These are phyloP conservation scores for Schizothorax lantsangensis DNA, from an alignment of 2,797 vertebrate genomes.

Conservation along the genomic window DNA sequence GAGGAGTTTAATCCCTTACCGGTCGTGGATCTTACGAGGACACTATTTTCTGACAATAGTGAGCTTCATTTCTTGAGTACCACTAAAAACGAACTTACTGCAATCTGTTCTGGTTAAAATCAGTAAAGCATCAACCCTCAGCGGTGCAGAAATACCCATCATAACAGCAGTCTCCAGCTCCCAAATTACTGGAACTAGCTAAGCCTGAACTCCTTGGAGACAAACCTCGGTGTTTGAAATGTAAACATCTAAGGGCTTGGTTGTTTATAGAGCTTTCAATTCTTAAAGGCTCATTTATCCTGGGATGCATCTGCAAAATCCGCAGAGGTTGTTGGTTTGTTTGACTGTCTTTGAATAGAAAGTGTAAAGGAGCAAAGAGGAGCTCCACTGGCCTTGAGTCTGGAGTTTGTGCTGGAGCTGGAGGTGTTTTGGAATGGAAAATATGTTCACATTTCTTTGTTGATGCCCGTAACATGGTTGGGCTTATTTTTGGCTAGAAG, in stretches of 20 bases:
- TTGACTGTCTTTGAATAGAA: conserved; percentile 53
- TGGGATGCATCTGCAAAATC: conserved; percentile 53
- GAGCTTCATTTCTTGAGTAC: conserved; percentile 27
- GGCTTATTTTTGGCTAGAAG: conserved; percentile 17
- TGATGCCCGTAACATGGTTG: not conserved
- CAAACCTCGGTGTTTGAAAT: conserved; percentile 57
- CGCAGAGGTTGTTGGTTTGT: conserved; percentile 49
- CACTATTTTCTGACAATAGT: conserved; percentile 26
- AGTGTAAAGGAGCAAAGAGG: conserved; percentile 48
- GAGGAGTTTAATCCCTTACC: conserved; percentile 23
- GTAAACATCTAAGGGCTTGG: conserved; percentile 61
- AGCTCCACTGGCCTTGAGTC: conserved; percentile 27
- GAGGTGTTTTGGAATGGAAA: conserved; percentile 24
- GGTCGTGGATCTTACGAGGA: conserved; percentile 13
- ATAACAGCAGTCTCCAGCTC: conserved; percentile 32
- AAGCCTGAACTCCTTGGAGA: conserved; percentile 52
- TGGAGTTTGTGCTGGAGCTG: conserved; percentile 38
- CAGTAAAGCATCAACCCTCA: conserved; percentile 41
- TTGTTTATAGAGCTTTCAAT: conserved; percentile 57
- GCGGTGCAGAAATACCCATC: conserved; percentile 29
- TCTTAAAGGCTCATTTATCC: conserved; percentile 59
- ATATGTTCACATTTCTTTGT: conserved; percentile 10
- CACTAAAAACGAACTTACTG: conserved; percentile 22
- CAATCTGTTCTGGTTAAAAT: conserved; percentile 22
- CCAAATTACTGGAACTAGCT: conserved; percentile 57